Evolutionary conservation across 37 sponge, comb jelly and placozoan species (phyloP), one percentile per base, ranked within the genome.

Genomic region (Geodia barretti): DNA sequence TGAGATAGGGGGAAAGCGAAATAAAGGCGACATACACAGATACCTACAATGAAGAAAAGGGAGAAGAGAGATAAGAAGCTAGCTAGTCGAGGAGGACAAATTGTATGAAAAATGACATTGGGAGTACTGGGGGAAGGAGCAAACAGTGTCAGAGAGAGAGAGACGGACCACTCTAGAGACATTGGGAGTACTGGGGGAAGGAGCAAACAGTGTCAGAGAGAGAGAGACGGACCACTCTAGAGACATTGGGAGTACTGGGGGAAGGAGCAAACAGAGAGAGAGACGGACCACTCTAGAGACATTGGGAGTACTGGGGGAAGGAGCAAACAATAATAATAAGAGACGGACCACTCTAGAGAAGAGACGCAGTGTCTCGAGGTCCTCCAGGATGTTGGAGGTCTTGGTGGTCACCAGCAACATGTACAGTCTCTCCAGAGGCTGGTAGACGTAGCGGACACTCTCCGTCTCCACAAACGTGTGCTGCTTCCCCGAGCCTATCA

Each of bases 401-500:
- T 92, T 98, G 31, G 99, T 98, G 25, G 99, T 98, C 39, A 98
- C 90, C 32, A 98, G 91, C 1, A 98, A 74, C 83, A 96, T 90
- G 83, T 94, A 98, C 58, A 98, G 80, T 36, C 81, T 80, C 64
- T 98, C 99, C 75, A 98, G 77, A 19, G 99, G 97, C 81, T 98
- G 99, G 85, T 98, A 98, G 29, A 98, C 99, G 59, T 96, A 98
- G 61, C 99, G 90, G 4, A 98, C 99, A 65, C 89, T 90, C 91
- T 98, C 99, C 41, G 99, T 98, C 74, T 98, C 99, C 33, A 98
- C 95, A 77, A 98, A 98, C n/a, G 99, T 98, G 83, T 98, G 99
- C 84, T 98, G 98, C 60, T 93, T 89, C 28, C 92, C 97, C 20
- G 88, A 67, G 36, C 70, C 75, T 78, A 96, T 92, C 47, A 98